Base-by-base conservation (phyloP, 2,797 vertebrate species). In the Aplochiton taeniatus region DNA sequence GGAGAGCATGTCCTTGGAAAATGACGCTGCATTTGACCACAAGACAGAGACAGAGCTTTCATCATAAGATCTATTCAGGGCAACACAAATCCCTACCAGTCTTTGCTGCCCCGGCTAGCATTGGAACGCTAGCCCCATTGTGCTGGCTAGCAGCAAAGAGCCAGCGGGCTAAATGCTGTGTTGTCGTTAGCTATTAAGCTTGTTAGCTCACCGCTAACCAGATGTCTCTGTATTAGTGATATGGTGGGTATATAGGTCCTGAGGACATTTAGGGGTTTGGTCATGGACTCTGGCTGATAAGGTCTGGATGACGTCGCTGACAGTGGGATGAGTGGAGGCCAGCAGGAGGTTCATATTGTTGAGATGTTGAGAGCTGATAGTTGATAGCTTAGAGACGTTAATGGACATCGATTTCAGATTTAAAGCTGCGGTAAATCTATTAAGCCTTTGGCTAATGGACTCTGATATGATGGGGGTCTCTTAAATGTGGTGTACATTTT, bases 371-470 rank as follows among this genome's bases (percentile, higher is more conserved):
- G 31, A 31, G 31, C 31, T 31, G 31, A 31, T 31, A 31, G 31
- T 31, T 31, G 31, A 31, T 59, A 18, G 58, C 46, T 70, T 75
- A 6, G 75, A 75, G 49, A 75, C 77, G 50, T 70, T 81, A 65
- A 70, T 64, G 1, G 70, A 78, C 10, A 12, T 72, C 7, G 53
- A 31, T 31, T 81, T 31, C 68, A 66, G 31, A 31, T 31, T 31
- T 31, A 31, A 31, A 31, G 31, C 31, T 31, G 31, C 6, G 31
- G 31, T 31, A 31, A 31, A 31, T 31, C 31, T 31, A 31, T 31
- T 31, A 31, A 3, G 31, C 2, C 31, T 31, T 31, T 6, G 31
- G 31, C 31, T 31, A 31, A 31, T 31, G 31, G 31, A 31, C 31
- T 31, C 31, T 3, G 31, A 31, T n/a, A n/a, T n/a, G n/a, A n/a